Percentiles rank a stretch among this genome's conserved stretches.
Evolutionary conservation across 2,888 invertebrate genomes (phyloP).

Genomic region (Lamellibrachia satsuma): DNA sequence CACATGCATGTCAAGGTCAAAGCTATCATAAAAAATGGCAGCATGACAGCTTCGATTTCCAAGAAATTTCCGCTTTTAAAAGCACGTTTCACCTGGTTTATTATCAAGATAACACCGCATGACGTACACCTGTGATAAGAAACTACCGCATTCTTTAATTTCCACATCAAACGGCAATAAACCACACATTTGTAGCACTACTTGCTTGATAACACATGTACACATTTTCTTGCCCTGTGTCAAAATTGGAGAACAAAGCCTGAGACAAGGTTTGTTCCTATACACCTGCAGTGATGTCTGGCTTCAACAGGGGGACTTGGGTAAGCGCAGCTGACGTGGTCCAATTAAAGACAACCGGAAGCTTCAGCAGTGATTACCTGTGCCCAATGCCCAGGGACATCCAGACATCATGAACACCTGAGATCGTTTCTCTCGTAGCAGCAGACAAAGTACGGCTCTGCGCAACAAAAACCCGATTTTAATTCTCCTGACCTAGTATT

Average conservation of each 20-base stretch:
- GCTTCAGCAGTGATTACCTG: neutral
- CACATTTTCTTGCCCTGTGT: neutral
- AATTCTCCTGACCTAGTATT: neutral
- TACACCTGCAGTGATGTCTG: neutral
- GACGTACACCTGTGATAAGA: neutral
- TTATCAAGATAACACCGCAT: neutral
- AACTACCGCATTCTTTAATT: neutral
- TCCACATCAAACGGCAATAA: neutral
- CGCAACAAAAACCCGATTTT: neutral
- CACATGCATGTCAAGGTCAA: too few relatives aligned
- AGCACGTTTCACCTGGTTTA: neutral
- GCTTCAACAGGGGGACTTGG: neutral
- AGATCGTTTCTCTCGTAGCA: neutral
- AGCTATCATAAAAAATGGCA: too few relatives aligned
- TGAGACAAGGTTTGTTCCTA: neutral
- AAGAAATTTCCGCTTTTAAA: neutral
- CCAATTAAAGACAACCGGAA: neutral
- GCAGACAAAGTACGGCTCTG: neutral
- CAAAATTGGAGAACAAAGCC: neutral
- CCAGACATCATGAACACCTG: neutral
- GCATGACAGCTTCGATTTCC: too few relatives aligned
- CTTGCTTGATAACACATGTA: neutral
- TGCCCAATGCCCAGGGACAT: neutral
- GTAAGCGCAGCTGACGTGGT: neutral
- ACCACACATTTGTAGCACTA: neutral